phyloP scores from a whole-genome alignment of 2,113 vertebrate genomes.

The Trematomus loennbergii region DNA sequence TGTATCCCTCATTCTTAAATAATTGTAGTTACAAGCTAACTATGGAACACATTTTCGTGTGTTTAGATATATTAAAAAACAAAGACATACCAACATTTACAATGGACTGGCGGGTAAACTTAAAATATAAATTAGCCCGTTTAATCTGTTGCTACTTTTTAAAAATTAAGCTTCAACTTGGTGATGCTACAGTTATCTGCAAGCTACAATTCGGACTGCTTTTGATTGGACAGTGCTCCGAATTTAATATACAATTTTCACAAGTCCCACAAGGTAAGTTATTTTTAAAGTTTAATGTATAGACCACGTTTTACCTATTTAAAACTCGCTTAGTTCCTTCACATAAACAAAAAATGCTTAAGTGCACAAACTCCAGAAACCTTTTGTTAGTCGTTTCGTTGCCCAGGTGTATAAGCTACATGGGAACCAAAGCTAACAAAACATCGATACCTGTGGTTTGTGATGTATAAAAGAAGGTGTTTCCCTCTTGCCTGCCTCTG shows the following conservation, averaged over 20 bases:
- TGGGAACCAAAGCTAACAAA: neutral
- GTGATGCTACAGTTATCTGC: neutral
- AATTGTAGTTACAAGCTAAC: too few species aligned
- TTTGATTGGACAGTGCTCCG: neutral
- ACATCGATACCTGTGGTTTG: constrained; percentile 1
- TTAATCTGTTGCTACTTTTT: neutral
- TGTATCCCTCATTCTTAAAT: too few species aligned
- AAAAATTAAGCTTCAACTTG: neutral
- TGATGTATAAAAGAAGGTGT: neutral
- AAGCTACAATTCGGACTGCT: neutral
- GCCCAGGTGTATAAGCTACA: neutral
- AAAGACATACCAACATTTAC: too few species aligned
- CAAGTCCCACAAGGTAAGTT: neutral
- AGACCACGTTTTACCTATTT: neutral
- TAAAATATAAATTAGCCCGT: too few species aligned
- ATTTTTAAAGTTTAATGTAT: neutral
- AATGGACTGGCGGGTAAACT: too few species aligned
- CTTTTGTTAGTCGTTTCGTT: neutral
- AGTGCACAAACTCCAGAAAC: neutral
- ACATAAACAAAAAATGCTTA: neutral
- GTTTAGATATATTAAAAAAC: too few species aligned
- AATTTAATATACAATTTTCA: neutral
- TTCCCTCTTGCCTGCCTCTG: neutral
- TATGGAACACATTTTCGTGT: too few species aligned
- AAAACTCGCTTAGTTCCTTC: neutral